Percentiles rank a stretch among this genome's conserved stretches.
Conservation (phyloP, 1,140 invertebrate species). For the Drosophila parvula region DNA sequence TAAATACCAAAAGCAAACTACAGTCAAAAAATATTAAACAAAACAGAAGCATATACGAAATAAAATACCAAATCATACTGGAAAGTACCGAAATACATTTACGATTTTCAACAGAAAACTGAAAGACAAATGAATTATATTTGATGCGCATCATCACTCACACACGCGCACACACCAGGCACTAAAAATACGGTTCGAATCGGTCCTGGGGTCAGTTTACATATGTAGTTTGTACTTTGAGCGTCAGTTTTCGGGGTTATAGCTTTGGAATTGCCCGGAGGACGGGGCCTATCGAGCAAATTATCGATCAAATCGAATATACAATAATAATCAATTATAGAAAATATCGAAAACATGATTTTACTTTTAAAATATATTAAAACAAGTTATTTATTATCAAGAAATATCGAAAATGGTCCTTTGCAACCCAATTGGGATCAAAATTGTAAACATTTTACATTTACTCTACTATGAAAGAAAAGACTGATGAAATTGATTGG, state of each 20-base stretch:
- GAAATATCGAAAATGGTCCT: too few species aligned
- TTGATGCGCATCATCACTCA: slow-evolving; percentile 49
- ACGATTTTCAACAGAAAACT: slow-evolving; percentile 13
- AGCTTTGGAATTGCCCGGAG: not conserved
- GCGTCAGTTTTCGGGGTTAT: not conserved
- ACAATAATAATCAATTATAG: not conserved
- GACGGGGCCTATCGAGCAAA: not conserved
- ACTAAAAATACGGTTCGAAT: slow-evolving; percentile 47
- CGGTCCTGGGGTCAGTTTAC: slow-evolving; percentile 19
- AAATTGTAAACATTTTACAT: not conserved
- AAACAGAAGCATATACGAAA: slow-evolving; percentile 2
- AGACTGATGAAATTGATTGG: not conserved
- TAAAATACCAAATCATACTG: slow-evolving; percentile 14
- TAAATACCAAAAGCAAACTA: slow-evolving; percentile 20
- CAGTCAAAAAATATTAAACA: slow-evolving; percentile 7
- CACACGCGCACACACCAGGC: slow-evolving; percentile 66
- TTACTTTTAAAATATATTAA: too few species aligned
- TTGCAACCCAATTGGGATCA: not conserved
- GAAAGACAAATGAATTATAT: slow-evolving; percentile 47
- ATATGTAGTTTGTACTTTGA: not conserved
- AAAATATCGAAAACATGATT: not conserved
- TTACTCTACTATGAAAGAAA: not conserved
- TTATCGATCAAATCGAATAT: not conserved
- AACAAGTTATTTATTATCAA: not conserved
- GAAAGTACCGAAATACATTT: slow-evolving; percentile 13